Evolutionary conservation across 2,888 invertebrate genomes (phyloP).

Genomic region (Melipona bicolor): DNA sequence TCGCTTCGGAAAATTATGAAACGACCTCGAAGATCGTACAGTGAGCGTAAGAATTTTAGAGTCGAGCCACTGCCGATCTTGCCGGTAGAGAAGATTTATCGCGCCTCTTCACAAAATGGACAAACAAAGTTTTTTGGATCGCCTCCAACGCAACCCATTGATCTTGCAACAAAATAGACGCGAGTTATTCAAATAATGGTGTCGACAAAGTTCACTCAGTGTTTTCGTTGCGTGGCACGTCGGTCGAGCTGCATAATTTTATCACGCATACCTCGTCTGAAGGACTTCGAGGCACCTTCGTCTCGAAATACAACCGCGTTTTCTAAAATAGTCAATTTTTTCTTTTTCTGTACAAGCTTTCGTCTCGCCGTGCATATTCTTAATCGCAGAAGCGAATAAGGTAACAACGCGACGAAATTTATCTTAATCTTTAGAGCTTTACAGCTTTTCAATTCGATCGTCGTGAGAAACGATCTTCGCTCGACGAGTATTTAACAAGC

Average conservation of each 20-base stretch:
- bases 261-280: background rate
- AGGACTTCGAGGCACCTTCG: background rate
- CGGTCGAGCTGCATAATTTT: background rate
- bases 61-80: background rate
- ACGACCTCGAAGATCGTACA: conserved; percentile 3
- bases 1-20: conserved; percentile 25
- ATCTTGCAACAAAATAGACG: conserved; percentile 25
- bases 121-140: conserved; percentile 19
- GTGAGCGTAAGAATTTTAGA: background rate
- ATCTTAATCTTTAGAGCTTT: no score
- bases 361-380: no score
- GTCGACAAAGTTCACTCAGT: conserved; percentile 25
- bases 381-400: no score
- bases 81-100: conserved; percentile 19
- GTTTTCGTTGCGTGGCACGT: no score
- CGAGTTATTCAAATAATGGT: conserved; percentile 37
- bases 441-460: no score
- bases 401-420: no score
- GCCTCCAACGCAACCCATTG: conserved; percentile 19
- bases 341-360: no score
- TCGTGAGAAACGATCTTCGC: no score
- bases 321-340: background rate
- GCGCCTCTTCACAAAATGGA: background rate
- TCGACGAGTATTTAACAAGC: no score
- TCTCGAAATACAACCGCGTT: background rate